A percentile compares a stretch with the other conserved stretches of the same genome.
phyloP scores from a whole-genome alignment of 2,113 vertebrate genomes.

The Crotophaga sulcirostris region DNA sequence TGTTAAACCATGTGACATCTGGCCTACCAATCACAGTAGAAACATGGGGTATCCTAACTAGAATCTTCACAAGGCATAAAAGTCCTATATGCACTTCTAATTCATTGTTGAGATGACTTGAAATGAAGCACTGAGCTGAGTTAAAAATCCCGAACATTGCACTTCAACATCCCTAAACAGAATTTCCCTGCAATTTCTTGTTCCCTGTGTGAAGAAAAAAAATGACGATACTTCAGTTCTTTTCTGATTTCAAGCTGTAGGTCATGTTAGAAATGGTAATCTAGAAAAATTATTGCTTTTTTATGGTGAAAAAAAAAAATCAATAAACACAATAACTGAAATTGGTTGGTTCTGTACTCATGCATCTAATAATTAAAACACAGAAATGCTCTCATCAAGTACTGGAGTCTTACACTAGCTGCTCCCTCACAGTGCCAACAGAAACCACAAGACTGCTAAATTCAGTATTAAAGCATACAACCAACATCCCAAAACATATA shows the following conservation, averaged over 20 bases:
- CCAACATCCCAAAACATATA: neutral
- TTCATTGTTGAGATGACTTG: neutral
- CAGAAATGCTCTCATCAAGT: neutral
- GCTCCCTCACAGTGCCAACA: neutral
- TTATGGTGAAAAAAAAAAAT: neutral
- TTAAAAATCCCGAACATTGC: neutral
- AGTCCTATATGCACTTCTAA: neutral
- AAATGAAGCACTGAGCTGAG: neutral
- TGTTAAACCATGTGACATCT: neutral
- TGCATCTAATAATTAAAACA: neutral
- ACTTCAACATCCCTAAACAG: neutral
- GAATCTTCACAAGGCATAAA: neutral
- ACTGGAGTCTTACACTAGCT: neutral
- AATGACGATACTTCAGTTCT: neutral
- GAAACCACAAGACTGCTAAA: slow-evolving; percentile 39
- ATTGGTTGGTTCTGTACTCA: neutral
- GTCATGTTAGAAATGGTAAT: neutral
- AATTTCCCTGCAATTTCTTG: neutral
- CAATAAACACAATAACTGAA: slow-evolving; percentile 20
- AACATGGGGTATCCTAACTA: neutral
- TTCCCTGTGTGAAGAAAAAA: neutral
- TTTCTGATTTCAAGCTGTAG: neutral
- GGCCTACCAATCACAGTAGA: neutral
- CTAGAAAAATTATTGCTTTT: neutral
- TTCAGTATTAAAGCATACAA: neutral